Evolutionary conservation across 2,888 invertebrate species (phyloP), one percentile per base, ranked within the genome.

Genomic region (Rapana venosa): DNA sequence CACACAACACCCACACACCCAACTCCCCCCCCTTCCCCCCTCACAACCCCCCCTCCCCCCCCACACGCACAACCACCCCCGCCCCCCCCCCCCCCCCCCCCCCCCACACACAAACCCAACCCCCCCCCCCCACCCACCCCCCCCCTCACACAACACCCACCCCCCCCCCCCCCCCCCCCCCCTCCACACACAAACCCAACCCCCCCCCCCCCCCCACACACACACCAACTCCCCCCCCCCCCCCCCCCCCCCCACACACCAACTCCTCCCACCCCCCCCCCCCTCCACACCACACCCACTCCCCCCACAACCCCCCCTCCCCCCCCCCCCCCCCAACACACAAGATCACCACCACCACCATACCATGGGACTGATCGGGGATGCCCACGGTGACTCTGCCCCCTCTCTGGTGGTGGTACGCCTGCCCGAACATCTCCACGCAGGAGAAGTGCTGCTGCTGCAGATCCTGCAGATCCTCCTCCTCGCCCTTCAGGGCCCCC

Each of bases 301-400:
- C n/a, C 30, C 2, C 30, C 26, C 74, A 74, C 22, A 74, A 35
- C 36, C 6, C 36, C 36, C 17, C n/a, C 32, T 30, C n/a, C 30
- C 2, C 30, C 26, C 74, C 26, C 22, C 36, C 6, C 36, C 36
- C 17, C 0, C 0, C 47, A 1, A 30, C 56, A 84, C 61, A 30
- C 47, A 56, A 83, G 84, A 20, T 17, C 61, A 66, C 66, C 47
- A 90, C 90, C 83, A 88, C 87, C 87, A 70, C 26, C 74, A 56
- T 92, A 93, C 93, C 93, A 92, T 93, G 94, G 26, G 93, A 93
- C 81, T 93, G 93, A 88, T 93, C 93, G 15, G 94, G 94, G 81
- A 94, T 94, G 56, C 94, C 94, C 58, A 94, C 94, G n/a, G 93
- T 93, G 88, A 94, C 89, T 15, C 84, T 74, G 15, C 84, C 36